Base-by-base conservation (phyloP, 2,888 invertebrate genomes). In the Pogonocherus hispidulus region DNA sequence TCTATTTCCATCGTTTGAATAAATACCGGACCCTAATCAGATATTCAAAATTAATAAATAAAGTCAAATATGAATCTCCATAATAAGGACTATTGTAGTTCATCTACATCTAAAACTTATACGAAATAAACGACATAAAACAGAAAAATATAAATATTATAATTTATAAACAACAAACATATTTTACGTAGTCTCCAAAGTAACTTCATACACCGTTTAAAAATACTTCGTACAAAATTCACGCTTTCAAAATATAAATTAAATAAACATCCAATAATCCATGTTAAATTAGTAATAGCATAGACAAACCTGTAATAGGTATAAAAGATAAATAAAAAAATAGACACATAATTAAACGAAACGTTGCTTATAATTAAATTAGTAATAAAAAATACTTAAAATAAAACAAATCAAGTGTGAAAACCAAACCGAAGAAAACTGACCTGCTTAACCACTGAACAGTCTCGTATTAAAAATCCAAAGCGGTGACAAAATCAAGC, bases 371-470 rank as follows among this genome's bases (percentile, higher is more conserved):
- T 59, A 59, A 59, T 23, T 35, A 49, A 67, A 64, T 47, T 52
- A 62, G 32, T 8, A 23, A 44, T 16, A 63, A 51, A 46, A 52
- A 63, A 49, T 22, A 52, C 44, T 49, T 41, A 56, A 66, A 64
- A 27, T 51, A 49, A 60, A 51, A 47, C 59, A 19, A 56, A 56
- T 47, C 3, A 62, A 23, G 23, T 49, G 35, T 49, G 41, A 11
- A 32, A 56, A 35, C 44, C 27, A 63, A 52, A 63, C 32, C 63
- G 57, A 41, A 56, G 57, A 51, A 44, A 60, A 71, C 71, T 71
- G 68, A 71, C 71, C 71, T 71, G 62, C 60, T 68, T 69, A 62
- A 59, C 60, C 68, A 68, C 22, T 49, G 63, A 41, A 49, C 14
- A 27, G 19, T 62, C 11, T 49, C n/a, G 64, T 32, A 11, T 41